phyloP scores from a whole-genome alignment of 2,888 invertebrate species.

The Eilema caniola region DNA sequence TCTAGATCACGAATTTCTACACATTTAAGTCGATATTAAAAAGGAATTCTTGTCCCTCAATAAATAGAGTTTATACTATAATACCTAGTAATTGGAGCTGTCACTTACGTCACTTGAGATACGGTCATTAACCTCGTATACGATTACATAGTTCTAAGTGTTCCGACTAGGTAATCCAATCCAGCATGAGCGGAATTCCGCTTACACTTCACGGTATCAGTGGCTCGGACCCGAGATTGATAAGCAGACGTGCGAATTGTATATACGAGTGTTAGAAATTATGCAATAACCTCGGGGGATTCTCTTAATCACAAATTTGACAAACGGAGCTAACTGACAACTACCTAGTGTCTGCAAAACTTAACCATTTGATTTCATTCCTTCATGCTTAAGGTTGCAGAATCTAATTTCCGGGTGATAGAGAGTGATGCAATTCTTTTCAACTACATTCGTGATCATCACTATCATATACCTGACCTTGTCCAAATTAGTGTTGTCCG shows the following conservation, averaged over 20 bases:
- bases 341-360: background rate
- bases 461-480: background rate
- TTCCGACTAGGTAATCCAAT: background rate
- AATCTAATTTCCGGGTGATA: no score
- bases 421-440: no score
- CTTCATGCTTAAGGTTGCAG: no score
- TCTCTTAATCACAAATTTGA: background rate
- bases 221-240: background rate
- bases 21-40: background rate
- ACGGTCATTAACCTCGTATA: background rate
- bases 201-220: background rate
- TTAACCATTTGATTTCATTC: background rate
- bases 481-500: no score
- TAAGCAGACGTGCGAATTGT: background rate
- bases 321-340: background rate
- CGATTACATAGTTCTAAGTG: no score
- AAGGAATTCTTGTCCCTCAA: background rate
- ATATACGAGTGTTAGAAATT: background rate
- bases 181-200: background rate
- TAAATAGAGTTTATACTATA: background rate
- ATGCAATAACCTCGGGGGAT: background rate
- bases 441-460: no score
- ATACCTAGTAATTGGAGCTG: background rate
- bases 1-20: background rate
- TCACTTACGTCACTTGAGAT: background rate